A percentile compares a stretch with the other conserved stretches of the same genome.
Evolutionary conservation across 2,113 vertebrate genomes (phyloP).

Genomic region (Xiphorhynchus elegans): DNA sequence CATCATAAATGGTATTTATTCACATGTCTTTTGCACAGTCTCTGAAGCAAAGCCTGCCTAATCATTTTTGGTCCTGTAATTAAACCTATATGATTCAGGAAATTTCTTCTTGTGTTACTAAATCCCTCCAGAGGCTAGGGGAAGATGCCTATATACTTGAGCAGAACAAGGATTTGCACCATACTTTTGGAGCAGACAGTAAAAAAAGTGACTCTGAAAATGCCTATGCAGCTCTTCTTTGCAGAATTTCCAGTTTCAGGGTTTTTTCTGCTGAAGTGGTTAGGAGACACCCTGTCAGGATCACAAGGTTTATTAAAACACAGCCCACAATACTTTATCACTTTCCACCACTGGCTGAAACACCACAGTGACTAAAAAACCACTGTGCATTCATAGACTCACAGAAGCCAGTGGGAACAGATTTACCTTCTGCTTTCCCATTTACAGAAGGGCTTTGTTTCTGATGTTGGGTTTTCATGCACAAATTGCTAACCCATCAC

Average conservation of each 20-base stretch:
- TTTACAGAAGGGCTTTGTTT: not conserved
- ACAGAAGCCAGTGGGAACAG: not conserved
- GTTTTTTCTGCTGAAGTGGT: not conserved
- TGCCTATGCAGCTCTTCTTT: not conserved
- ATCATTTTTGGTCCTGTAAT: not conserved
- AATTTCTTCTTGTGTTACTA: not conserved
- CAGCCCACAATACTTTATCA: not conserved
- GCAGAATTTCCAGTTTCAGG: not conserved
- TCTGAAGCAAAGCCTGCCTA: not conserved
- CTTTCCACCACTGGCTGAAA: not conserved
- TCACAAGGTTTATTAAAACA: slow-evolving; percentile 4
- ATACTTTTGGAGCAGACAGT: not conserved
- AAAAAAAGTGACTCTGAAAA: not conserved
- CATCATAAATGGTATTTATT: not conserved
- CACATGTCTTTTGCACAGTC: not conserved
- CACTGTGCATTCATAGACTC: not conserved
- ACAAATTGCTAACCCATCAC: not conserved
- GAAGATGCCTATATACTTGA: not conserved
- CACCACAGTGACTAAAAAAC: not conserved
- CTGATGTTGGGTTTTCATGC: not conserved
- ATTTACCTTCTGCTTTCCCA: not conserved
- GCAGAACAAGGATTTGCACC: not conserved
- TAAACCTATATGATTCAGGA: not conserved
- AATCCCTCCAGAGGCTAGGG: not conserved
- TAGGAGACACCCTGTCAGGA: not conserved